phyloP scores from a whole-genome alignment of 1,140 invertebrate species.

The Glossosoma conforme region DNA sequence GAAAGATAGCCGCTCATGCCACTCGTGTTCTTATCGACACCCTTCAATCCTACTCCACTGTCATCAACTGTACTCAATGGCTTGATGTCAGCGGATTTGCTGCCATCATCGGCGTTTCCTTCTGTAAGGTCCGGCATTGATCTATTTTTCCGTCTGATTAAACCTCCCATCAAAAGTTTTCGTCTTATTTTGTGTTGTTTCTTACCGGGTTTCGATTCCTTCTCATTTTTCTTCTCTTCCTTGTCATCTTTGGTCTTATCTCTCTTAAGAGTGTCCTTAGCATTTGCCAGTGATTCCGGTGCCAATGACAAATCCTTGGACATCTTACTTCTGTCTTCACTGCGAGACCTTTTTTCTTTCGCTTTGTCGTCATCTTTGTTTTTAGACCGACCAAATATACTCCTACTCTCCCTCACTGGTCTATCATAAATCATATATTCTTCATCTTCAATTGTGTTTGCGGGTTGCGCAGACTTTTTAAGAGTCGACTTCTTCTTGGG shows the following conservation, averaged over 20 bases:
- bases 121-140: conserved; percentile 88
- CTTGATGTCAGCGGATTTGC: conserved; percentile 39
- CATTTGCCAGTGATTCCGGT: conserved; percentile 50
- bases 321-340: conserved; percentile 74
- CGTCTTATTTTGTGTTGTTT: conserved; percentile 88
- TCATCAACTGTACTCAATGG: conserved; percentile 66
- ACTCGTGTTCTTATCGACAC: conserved; percentile 50
- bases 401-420: conserved; percentile 58
- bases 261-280: conserved; percentile 53
- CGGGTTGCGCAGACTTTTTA: conserved; percentile 56
- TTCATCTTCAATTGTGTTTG: conserved; percentile 64
- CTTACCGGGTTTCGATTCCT: conserved; percentile 71
- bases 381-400: conserved; percentile 58
- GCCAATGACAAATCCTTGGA: conserved; percentile 62
- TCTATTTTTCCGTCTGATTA: conserved; percentile 82
- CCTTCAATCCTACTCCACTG: conserved; percentile 63
- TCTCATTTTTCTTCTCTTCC: conserved; percentile 55
- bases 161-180: conserved; percentile 82
- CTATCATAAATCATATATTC: conserved; percentile 62
- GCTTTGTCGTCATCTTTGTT: conserved; percentile 65
- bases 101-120: conserved; percentile 53
- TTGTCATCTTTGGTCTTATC: conserved; percentile 58
- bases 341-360: conserved; percentile 74
- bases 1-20: conserved; percentile 77
- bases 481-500: conserved; percentile 78